These are phyloP conservation scores for Pyrrhopygopsis socrates DNA, from an alignment of 2,888 invertebrate genomes.

Conservation along the genomic window DNA sequence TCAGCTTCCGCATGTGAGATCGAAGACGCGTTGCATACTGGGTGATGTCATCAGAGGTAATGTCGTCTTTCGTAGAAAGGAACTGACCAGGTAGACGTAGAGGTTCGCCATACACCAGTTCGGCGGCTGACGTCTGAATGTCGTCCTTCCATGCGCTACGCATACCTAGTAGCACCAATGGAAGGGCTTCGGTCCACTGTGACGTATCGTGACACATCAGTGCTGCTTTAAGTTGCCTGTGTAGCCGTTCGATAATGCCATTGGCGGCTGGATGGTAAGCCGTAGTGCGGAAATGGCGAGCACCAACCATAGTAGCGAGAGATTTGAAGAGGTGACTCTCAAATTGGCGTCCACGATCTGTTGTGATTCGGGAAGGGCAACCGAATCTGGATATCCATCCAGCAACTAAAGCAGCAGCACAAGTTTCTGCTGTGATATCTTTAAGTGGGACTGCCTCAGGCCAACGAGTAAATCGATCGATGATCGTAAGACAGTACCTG, in stretches of 20 bases:
- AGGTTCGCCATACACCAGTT: slow-evolving; percentile 79
- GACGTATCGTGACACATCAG: neutral
- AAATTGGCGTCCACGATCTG: neutral
- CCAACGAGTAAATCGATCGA: slow-evolving; percentile 6
- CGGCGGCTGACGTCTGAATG: slow-evolving; percentile 8
- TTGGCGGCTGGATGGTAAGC: slow-evolving; percentile 11
- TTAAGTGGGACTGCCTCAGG: neutral
- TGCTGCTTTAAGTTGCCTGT: slow-evolving; percentile 33
- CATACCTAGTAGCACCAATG: slow-evolving; percentile 16
- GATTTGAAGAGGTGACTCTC: slow-evolving; percentile 58
- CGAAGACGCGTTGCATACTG: neutral
- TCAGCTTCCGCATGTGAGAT: neutral
- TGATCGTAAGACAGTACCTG: slow-evolving; percentile 1
- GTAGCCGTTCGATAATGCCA: slow-evolving; percentile 11
- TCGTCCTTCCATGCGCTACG: slow-evolving; percentile 70
- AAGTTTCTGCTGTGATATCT: slow-evolving; percentile 88
- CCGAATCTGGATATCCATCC: slow-evolving; percentile 83
- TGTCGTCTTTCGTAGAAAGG: neutral
- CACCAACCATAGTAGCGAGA: neutral
- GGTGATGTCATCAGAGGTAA: neutral
- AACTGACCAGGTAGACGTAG: neutral
- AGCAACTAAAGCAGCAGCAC: slow-evolving; percentile 86
- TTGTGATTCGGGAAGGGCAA: slow-evolving; percentile 84
- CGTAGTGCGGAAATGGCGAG: neutral
- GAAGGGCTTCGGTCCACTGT: slow-evolving; percentile 27